Evolutionary conservation across 2,888 invertebrate genomes (phyloP), one percentile per base, ranked within the genome.

Genomic region (Pyrrhosoma nymphula): DNA sequence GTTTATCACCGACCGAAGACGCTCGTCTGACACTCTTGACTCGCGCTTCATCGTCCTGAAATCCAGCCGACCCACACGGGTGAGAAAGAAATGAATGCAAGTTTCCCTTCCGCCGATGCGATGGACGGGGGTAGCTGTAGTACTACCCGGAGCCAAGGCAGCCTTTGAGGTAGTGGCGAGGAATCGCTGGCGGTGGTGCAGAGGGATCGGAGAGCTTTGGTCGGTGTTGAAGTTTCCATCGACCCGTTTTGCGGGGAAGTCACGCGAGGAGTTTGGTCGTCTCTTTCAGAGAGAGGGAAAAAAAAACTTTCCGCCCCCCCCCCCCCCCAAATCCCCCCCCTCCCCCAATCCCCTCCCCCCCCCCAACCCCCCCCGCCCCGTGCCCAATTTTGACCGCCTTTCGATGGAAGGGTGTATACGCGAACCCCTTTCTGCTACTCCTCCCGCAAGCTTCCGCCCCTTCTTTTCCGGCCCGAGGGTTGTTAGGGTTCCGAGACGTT

Each of bases 171-270:
- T 18, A 35, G 23, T 47, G 69, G 93, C 20, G 60, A 35, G 91
- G 39, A 69, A 69, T 82, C 14, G 82, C 23, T 18, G 26, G 69
- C 47, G 55, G 47, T 60, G 16, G 60, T 60, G 6, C 23, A 23
- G 91, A 90, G 90, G 63, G 30, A 35, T 18, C n/a, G 26, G 91
- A 35, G 39, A 69, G 63, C 63, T 30, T 23, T 35, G 82, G 82
- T 82, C 82, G 82, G 93, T 93, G 93, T 93, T 93, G 93, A 93
- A 93, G 93, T 93, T 93, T 47, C 69, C 93, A 93, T 93, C 93
- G 93, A 93, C 93, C 93, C 55, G 93, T 75, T 93, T 93, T 75
- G 93, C 63, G 91, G 91, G 63, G 20, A 91, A 93, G 93, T 93
- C 93, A 93, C 93, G 93, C 93, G 63, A 93, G 69, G 75, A 93